Base-by-base conservation (phyloP, 1,140 invertebrate species). In the Lepidurus packardi region DNA sequence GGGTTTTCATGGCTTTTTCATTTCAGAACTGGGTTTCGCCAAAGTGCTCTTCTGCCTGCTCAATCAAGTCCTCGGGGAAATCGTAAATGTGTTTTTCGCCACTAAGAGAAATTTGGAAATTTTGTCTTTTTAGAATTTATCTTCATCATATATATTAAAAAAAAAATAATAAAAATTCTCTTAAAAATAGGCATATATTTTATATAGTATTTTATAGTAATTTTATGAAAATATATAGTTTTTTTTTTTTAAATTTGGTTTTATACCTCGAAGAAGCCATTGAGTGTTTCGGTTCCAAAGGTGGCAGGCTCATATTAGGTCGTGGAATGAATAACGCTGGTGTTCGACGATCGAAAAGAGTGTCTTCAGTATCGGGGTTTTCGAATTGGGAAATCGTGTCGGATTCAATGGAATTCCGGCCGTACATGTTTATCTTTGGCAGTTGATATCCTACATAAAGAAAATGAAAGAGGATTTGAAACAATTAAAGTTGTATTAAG, bases 21-120 rank as follows among this genome's bases (percentile, higher is more conserved):
- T n/a, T n/a, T 65, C 53, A 65, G 53, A 65, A 65, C 0, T 65
- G 53, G 9, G 53, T 65, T 65, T 65, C 53, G 53, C 53, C 53
- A 65, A 65, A 65, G 53, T 65, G 53, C 9, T 65, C 6, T 65
- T 65, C 53, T 7, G 53, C 13, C 53, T 65, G 9, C 21, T 65
- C 7, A 16, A 65, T 65, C 21, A 65, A 65, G 21, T 65, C 53
- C 8, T 65, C 53, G 4, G 53, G 53, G 21, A 65, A 65, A 21
- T 65, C 53, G 53, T 65, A 65, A n/a, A 65, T 65, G 53, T 65
- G 53, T 65, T n/a, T 65, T 0, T 65, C 53, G 5, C 3, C 53
- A 65, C 53, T 65, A 21, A 13, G 53, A 65, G 21, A 65, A 65
- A 21, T 65, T 21, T 65, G 21, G 13, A 65, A 65, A n/a, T 65